Evolutionary conservation across 2,797 vertebrate species (phyloP).

Genomic region (Molossus molossus): DNA sequence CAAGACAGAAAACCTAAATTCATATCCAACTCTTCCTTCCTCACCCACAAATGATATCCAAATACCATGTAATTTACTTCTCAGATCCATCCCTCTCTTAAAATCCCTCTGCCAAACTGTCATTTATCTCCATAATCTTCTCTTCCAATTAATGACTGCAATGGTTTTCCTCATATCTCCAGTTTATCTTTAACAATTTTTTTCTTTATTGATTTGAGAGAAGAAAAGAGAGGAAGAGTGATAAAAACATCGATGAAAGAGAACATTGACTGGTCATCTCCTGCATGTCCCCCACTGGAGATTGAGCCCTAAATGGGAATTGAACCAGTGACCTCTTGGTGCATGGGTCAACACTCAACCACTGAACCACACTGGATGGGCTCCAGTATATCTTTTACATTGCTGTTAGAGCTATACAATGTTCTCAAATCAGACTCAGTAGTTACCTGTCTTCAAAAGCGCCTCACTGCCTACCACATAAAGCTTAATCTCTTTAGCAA

Average conservation of each 20-base stretch:
- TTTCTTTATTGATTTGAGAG: no score
- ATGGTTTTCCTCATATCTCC: neutral
- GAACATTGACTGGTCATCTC: no score
- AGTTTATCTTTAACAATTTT: neutral
- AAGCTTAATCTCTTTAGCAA: neutral
- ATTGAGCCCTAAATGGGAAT: no score
- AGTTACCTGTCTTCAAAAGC: conserved; percentile 24
- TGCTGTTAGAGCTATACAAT: conserved; percentile 16
- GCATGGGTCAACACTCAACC: no score
- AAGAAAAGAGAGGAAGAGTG: no score
- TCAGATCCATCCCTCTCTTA: neutral
- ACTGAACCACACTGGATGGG: no score
- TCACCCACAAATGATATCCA: neutral
- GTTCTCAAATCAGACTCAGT: neutral
- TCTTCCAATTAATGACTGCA: neutral
- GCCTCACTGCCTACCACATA: conserved; percentile 14
- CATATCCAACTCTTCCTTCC: neutral
- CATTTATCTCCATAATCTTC: conserved; percentile 21
- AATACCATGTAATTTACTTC: neutral
- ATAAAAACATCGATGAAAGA: no score
- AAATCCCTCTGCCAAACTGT: neutral
- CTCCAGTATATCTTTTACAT: neutral
- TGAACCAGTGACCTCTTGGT: no score
- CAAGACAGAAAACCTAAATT: neutral
- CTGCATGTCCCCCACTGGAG: no score